These are phyloP conservation scores for Chloropsis cyanopogon DNA, from an alignment of 2,113 vertebrate species.

Conservation along the genomic window DNA sequence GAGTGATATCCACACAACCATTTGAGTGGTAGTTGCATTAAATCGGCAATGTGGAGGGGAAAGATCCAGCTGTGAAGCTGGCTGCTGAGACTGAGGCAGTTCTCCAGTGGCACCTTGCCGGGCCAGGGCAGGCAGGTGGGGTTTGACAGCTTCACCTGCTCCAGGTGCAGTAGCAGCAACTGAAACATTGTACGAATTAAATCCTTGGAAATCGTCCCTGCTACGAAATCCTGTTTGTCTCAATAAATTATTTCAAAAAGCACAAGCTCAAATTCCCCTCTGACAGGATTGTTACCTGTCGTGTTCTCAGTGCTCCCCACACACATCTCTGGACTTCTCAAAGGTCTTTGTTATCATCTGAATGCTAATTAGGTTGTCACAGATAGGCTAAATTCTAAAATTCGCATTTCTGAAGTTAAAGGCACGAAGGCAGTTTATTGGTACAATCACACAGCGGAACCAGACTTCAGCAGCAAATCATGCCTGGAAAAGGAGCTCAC, in stretches of 20 bases:
- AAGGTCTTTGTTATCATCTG: neutral
- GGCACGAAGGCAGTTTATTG: neutral
- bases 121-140: no score
- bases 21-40: neutral
- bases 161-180: neutral
- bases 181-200: neutral
- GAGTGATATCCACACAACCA: neutral
- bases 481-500: neutral
- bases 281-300: neutral
- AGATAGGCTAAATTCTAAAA: neutral
- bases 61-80: no score
- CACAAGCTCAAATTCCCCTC: neutral
- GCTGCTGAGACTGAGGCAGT: neutral
- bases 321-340: neutral
- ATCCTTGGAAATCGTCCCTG: neutral
- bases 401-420: neutral
- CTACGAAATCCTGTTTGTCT: neutral
- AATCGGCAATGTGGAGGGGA: fast-evolving
- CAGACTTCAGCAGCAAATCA: neutral
- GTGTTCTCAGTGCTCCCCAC: neutral
- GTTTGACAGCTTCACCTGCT: neutral
- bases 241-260: neutral
- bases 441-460: neutral
- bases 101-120: neutral
- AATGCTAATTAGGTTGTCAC: fast-evolving